These are phyloP conservation scores for Deroplatys truncata DNA, from an alignment of 2,888 invertebrate genomes.

Conservation along the genomic window DNA sequence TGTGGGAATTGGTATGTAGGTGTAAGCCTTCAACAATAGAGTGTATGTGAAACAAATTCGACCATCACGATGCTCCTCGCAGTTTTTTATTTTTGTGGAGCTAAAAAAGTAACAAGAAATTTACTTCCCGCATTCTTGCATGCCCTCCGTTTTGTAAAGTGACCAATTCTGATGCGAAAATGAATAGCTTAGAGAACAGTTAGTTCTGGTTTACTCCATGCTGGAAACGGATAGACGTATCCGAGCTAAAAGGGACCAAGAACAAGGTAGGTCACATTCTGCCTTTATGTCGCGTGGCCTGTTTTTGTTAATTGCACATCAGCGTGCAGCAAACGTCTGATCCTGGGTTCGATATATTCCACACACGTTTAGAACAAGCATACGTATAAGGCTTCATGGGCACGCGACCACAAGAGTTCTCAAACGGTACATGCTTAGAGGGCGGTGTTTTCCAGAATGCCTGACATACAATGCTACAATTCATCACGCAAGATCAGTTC, in stretches of 20 bases:
- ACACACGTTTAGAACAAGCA: neutral
- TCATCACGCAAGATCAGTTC: slow-evolving; percentile 20
- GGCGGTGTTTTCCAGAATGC: too few species aligned
- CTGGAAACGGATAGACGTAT: neutral
- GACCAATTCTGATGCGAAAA: slow-evolving; percentile 7
- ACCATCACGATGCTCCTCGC: neutral
- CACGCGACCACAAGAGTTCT: neutral
- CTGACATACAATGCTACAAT: neutral
- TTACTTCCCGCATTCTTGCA: slow-evolving; percentile 23
- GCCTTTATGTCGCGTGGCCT: neutral
- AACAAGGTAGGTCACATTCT: too few species aligned
- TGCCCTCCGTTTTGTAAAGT: slow-evolving; percentile 4
- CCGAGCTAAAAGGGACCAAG: too few species aligned
- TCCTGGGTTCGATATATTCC: neutral
- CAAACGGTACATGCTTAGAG: neutral
- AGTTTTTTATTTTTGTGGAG: neutral
- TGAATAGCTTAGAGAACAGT: slow-evolving; percentile 14
- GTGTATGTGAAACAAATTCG: slow-evolving; percentile 11
- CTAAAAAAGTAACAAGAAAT: neutral
- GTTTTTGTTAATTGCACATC: too few species aligned
- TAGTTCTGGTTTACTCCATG: neutral
- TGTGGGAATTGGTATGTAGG: neutral
- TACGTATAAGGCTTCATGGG: neutral
- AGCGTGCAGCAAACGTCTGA: neutral
- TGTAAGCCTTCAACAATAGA: neutral